A percentile compares a stretch with the other conserved stretches of the same genome.
These are phyloP conservation scores for Bos indicus DNA, from an alignment of 2,113 vertebrate species.

Conservation along the genomic window DNA sequence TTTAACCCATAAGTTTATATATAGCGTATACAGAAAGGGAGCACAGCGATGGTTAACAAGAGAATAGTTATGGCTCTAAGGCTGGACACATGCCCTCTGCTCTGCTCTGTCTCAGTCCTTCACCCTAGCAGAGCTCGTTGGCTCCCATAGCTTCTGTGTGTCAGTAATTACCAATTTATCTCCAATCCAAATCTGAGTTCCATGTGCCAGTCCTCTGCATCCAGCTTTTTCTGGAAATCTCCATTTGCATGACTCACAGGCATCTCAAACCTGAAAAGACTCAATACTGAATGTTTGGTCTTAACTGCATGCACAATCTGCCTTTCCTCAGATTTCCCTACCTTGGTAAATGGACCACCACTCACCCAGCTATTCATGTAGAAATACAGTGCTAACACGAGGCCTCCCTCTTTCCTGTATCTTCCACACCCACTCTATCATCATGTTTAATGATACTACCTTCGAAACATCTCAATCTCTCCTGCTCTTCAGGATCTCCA, in stretches of 20 bases:
- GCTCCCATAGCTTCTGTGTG: not conserved
- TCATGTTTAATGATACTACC: not conserved
- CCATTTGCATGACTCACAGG: not conserved
- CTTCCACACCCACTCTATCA: not conserved
- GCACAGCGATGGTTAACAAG: not conserved
- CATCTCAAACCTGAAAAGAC: not conserved
- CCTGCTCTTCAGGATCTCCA: not conserved
- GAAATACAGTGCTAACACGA: not conserved
- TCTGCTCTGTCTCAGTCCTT: not conserved
- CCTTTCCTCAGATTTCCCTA: not conserved
- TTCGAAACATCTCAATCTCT: not conserved
- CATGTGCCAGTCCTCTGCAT: not conserved
- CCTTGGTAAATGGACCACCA: not conserved
- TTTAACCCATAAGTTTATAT: not conserved
- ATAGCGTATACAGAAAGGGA: not conserved
- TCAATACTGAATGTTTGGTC: not conserved
- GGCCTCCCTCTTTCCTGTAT: not conserved
- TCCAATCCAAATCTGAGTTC: not conserved
- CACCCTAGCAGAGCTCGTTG: not conserved
- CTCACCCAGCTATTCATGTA: not conserved
- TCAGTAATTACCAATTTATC: not conserved
- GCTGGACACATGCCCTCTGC: not conserved
- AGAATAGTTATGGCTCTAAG: not conserved
- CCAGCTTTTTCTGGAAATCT: not conserved
- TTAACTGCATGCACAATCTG: not conserved